Percentiles rank a stretch among this genome's conserved stretches.
Conservation (phyloP, 2,888 invertebrate species). For the Cephus pulcher region DNA sequence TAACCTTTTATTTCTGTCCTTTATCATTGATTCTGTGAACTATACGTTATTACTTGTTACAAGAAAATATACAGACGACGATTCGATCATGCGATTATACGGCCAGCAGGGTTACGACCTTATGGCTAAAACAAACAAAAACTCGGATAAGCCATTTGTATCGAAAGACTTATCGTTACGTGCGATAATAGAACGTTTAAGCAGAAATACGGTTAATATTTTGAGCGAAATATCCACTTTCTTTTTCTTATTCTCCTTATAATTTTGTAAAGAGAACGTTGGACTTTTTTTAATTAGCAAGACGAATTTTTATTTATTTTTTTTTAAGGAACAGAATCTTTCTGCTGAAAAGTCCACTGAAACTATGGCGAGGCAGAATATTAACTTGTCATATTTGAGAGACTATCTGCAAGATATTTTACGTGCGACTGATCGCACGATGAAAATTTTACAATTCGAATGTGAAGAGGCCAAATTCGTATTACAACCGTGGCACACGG, state of each 20-base stretch:
- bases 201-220: slow-evolving; percentile 43
- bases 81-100: too few relatives aligned
- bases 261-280: not conserved
- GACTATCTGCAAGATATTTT: slow-evolving; percentile 42
- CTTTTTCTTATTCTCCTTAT: not conserved
- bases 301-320: slow-evolving; percentile 14
- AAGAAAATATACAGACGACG: too few relatives aligned
- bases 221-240: slow-evolving; percentile 31
- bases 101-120: too few relatives aligned
- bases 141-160: too few relatives aligned
- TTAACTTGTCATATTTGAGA: slow-evolving; percentile 39
- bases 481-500: slow-evolving; percentile 53
- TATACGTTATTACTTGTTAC: too few relatives aligned
- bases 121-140: too few relatives aligned
- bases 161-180: too few relatives aligned
- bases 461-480: slow-evolving; percentile 56
- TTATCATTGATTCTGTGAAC: too few relatives aligned
- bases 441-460: slow-evolving; percentile 42
- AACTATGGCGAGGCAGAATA: not conserved
- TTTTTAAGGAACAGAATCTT: slow-evolving; percentile 9
- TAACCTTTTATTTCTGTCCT: slow-evolving; percentile 28
- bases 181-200: too few relatives aligned
- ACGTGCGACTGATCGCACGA: slow-evolving; percentile 46
- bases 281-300: slow-evolving; percentile 10
- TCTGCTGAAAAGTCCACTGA: not conserved